Conservation (phyloP, 2,888 invertebrate genomes). For the Muschampia plurimacula region DNA sequence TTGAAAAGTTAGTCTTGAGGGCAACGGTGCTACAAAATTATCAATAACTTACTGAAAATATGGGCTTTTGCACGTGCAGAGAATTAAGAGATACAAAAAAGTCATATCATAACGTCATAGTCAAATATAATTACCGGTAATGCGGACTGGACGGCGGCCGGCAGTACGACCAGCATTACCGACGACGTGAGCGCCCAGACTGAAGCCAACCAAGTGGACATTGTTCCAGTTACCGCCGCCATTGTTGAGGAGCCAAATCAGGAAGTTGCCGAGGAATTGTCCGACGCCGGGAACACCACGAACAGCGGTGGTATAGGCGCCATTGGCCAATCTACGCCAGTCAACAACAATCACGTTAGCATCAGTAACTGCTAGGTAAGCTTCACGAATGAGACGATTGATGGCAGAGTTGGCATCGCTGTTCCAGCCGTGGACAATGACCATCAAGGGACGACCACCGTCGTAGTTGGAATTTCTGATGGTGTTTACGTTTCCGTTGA, state of each 20-base stretch:
- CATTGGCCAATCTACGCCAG: constrained; percentile 45
- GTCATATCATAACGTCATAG: no score
- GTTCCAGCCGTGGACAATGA: constrained; percentile 73
- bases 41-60: no score
- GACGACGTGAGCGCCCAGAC: constrained; percentile 34
- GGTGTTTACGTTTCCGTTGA: constrained; percentile 57
- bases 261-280: constrained; percentile 60
- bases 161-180: constrained; percentile 56
- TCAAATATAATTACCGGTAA: constrained; percentile 47
- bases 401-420: constrained; percentile 59
- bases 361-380: constrained; percentile 60
- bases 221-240: constrained; percentile 66
- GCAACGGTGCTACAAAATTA: neutral
- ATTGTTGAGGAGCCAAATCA: constrained; percentile 60
- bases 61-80: no score
- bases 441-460: constrained; percentile 55
- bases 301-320: constrained; percentile 38
- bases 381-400: constrained; percentile 58
- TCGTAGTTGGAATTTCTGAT: constrained; percentile 59
- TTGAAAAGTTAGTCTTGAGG: neutral
- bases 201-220: constrained; percentile 41
- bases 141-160: constrained; percentile 45
- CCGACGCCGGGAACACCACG: constrained; percentile 59
- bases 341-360: constrained; percentile 52
- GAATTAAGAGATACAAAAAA: no score